Base-by-base conservation (phyloP, 2,797 vertebrate genomes). In the Steatocranus sp. region DNA sequence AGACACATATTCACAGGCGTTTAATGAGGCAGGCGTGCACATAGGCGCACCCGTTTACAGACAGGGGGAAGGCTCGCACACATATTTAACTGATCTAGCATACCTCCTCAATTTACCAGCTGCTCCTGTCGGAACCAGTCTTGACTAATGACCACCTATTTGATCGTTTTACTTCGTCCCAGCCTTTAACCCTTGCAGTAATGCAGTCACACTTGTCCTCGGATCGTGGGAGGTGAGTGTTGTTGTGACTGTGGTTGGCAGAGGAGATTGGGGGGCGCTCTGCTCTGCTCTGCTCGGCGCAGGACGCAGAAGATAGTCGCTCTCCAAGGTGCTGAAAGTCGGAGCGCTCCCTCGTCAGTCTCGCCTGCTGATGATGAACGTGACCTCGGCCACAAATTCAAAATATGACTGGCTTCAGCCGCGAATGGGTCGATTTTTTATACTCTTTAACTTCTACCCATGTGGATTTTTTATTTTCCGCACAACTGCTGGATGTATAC, bases 321-420 rank as follows among this genome's bases (percentile, higher is more conserved):
- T 96, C 86, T 95, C 95, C 93, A 90, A 92, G 91, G 94, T 94
- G 86, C 92, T 94, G 91, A 91, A 95, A 96, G 92, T 94, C 90
- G 77, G 88, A 89, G 94, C 88, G 91, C 87, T 90, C 87, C 88
- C 84, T 89, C 84, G 76, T 89, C 88, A 34, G 78, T 80, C 88
- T 88, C 80, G 27, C 76, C 70, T 34, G 1, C 51, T 56, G 86
- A 85, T 85, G 82, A 85, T 77, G 79, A 85, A 78, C 10, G 79
- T 76, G 68, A 83, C 84, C 78, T 82, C 83, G 8, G 49, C 75
- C 34, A 66, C 38, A 73, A 32, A 66, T 78, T 38, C 75, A 68
- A 81, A 36, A 30, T 41, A 84, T 75, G 75, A 78, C 56, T 51
- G 56, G 34, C 83, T 83, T 70, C 70, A 41, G 32, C 15, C 76